These are phyloP conservation scores for Nipponacmea schrenckii DNA, from an alignment of 2,888 invertebrate species.

Conservation along the genomic window DNA sequence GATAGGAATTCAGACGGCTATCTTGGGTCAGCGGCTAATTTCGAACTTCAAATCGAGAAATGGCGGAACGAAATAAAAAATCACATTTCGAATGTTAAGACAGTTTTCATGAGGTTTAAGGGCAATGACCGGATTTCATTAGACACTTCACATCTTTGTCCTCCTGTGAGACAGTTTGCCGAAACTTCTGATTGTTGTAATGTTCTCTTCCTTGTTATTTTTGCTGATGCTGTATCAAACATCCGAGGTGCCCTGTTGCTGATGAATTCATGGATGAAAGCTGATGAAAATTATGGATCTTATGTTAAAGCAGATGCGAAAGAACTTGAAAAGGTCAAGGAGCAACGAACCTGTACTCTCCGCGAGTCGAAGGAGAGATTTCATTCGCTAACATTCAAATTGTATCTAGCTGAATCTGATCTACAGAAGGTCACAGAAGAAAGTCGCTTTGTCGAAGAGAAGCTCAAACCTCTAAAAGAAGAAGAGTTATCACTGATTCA, in stretches of 20 bases:
- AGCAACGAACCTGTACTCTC: constrained; percentile 44
- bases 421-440: constrained; percentile 40
- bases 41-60: constrained; percentile 48
- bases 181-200: constrained; percentile 47
- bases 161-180: constrained; percentile 46
- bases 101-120: constrained; percentile 43
- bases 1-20: constrained; percentile 46
- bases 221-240: constrained; percentile 57
- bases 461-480: constrained; percentile 41
- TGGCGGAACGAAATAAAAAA: constrained; percentile 42
- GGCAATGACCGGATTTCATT: constrained; percentile 34
- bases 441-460: constrained; percentile 42
- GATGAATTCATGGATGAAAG: constrained; percentile 54
- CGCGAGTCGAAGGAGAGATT: constrained; percentile 47
- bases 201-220: constrained; percentile 54
- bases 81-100: constrained; percentile 40
- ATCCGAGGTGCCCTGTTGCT: constrained; percentile 49
- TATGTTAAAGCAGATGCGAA: constrained; percentile 54
- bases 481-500: constrained; percentile 25
- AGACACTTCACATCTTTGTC: constrained; percentile 39
- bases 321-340: constrained; percentile 47
- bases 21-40: constrained; percentile 56
- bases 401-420: constrained; percentile 50
- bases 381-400: constrained; percentile 49
- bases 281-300: constrained; percentile 55